Evolutionary conservation across 2,797 vertebrate genomes (phyloP), one percentile per base, ranked within the genome.

Genomic region (Pempheris klunzingeri): DNA sequence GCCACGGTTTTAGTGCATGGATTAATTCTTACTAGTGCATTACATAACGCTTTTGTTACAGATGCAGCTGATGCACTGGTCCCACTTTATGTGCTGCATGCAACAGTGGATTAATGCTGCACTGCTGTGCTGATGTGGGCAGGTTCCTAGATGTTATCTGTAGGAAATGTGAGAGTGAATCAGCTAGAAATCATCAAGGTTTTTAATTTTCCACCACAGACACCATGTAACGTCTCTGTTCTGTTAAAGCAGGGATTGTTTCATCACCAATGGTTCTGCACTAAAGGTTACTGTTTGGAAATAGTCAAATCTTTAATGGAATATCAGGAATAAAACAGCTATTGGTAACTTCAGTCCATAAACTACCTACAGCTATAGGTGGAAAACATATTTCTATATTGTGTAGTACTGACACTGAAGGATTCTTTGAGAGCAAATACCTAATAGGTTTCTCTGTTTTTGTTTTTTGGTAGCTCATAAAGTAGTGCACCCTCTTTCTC

Each of bases 11-110:
- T 57, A 68, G 41, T 46, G 68, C 76, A 57, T 65, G 24, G 66
- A 82, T 82, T 78, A 82, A 78, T 83, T 83, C 69, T 59, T 86
- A 59, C 57, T 57, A 64, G 52, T 59, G 15, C 52, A 44, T 89
- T 88, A 83, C 58, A 71, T 87, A 89, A 91, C 71, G 75, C 55
- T 75, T 43, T 66, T 80, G 78, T 74, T 84, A 75, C 58, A 74
- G 62, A 78, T 80, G 68, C 54, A 71, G 74, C 64, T 75, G 74
- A 74, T 73, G 71, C 38, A 39, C 64, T 61, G 54, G 52, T 67
- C 55, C 58, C 59, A 47, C 46, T 81, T 77, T 38, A n/a, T 59
- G 55, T 38, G 10, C 50, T 62, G 62, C 70, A 71, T 66, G 74
- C 46, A 64, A 79, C 55, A 75, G 39, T 77, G 17, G 54, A 70